Conservation (phyloP, 2,888 invertebrate species). For the Acleris sparsana region DNA sequence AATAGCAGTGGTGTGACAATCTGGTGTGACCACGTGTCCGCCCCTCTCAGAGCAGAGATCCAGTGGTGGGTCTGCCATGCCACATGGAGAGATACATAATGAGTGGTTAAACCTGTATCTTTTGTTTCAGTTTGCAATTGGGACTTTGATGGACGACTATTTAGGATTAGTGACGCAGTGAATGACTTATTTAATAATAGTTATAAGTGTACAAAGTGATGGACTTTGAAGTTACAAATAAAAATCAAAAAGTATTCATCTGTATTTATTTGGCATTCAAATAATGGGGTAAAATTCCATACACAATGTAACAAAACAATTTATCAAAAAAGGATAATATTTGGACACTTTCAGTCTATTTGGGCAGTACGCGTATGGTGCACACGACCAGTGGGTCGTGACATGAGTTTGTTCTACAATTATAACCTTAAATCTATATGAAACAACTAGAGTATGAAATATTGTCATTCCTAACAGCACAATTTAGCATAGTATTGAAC, state of each 20-base stretch:
- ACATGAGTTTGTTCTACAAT: constrained; percentile 18
- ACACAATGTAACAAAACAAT: constrained; percentile 78
- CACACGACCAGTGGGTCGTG: constrained; percentile 26
- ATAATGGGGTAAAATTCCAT: constrained; percentile 74
- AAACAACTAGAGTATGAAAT: constrained; percentile 30
- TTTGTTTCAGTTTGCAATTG: constrained; percentile 96
- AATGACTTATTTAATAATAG: constrained; percentile 39
- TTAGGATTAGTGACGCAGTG: constrained; percentile 88
- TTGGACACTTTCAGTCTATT: constrained; percentile 82
- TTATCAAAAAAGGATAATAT: constrained; percentile 73
- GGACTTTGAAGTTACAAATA: constrained; percentile 42
- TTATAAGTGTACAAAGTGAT: constrained; percentile 29
- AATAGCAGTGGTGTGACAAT: too few species aligned
- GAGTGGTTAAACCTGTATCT: constrained; percentile 18
- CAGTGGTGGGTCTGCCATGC: too few species aligned
- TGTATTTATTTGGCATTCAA: constrained; percentile 82
- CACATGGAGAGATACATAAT: too few species aligned
- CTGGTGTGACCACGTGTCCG: too few species aligned
- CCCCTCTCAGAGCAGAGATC: too few species aligned
- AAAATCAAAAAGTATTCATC: constrained; percentile 55
- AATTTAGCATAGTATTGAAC: constrained; percentile 12
- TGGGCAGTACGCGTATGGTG: constrained; percentile 62
- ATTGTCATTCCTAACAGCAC: constrained; percentile 37
- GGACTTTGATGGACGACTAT: constrained; percentile 99
- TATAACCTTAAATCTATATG: constrained; percentile 37